Evolutionary conservation across 2,888 invertebrate species (phyloP).

Genomic region (Herminia tarsipennalis): DNA sequence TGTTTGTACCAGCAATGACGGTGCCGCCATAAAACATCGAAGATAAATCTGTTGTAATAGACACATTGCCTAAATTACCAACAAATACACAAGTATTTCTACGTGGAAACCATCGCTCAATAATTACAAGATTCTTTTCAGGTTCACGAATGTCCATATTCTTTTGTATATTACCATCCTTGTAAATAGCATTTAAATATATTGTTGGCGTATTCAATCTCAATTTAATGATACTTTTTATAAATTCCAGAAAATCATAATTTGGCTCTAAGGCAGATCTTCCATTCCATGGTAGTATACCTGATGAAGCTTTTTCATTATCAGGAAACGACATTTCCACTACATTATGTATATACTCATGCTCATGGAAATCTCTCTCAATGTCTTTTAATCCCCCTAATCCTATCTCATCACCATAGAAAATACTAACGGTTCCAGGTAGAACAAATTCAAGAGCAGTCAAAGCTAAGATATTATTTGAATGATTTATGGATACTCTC

Average conservation of each 20-base stretch:
- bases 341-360: conserved; percentile 88
- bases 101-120: conserved; percentile 92
- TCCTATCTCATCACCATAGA: conserved; percentile 97
- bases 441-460: conserved; percentile 91
- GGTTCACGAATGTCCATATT: conserved; percentile 89
- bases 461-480: conserved; percentile 89
- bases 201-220: conserved; percentile 89
- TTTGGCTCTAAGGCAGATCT: conserved; percentile 77
- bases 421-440: conserved; percentile 94
- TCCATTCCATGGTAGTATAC: conserved; percentile 88
- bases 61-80: conserved; percentile 88
- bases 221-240: conserved; percentile 86
- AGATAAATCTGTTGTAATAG: conserved; percentile 89
- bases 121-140: conserved; percentile 87
- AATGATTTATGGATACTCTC: conserved; percentile 84
- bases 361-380: conserved; percentile 85
- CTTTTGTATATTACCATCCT: conserved; percentile 86
- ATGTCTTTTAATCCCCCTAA: conserved; percentile 85
- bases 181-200: conserved; percentile 89
- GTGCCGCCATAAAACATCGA: conserved; percentile 91
- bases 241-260: conserved; percentile 81
- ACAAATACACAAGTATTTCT: conserved; percentile 91
- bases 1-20: conserved; percentile 74
- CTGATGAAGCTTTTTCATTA: conserved; percentile 65
- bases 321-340: conserved; percentile 89